Percentiles rank a stretch among this genome's conserved stretches.
Conservation (phyloP, 2,888 invertebrate genomes). For the Heliconius hortense region DNA sequence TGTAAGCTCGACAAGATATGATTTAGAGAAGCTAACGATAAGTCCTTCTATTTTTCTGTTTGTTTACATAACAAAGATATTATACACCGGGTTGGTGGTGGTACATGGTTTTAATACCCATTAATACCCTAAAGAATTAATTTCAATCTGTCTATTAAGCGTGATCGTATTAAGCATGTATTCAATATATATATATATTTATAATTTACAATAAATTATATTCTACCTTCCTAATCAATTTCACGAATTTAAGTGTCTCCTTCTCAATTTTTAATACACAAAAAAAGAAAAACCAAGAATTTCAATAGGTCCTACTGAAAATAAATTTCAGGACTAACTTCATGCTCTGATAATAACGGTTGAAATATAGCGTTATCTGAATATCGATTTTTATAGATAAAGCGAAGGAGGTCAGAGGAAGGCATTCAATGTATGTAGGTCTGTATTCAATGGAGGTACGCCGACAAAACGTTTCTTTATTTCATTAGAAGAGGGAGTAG, state of each 20-base stretch:
- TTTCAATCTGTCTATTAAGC: neutral
- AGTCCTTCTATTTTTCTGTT: too few relatives aligned
- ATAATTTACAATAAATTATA: neutral
- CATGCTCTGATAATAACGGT: constrained; percentile 30
- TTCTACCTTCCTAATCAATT: neutral
- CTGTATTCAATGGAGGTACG: constrained; percentile 50
- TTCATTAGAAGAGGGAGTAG: constrained; percentile 58
- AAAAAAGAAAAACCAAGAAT: neutral
- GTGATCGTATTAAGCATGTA: too few relatives aligned
- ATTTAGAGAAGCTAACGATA: too few relatives aligned
- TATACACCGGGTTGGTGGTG: too few relatives aligned
- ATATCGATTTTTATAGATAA: constrained; percentile 41
- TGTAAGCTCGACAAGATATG: too few relatives aligned
- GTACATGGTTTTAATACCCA: too few relatives aligned
- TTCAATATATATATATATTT: too few relatives aligned
- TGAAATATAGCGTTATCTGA: constrained; percentile 30
- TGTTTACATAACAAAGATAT: too few relatives aligned
- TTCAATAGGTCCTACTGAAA: neutral
- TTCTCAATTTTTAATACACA: neutral
- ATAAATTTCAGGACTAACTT: constrained; percentile 28
- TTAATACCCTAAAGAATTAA: too few relatives aligned
- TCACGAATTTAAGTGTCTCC: neutral
- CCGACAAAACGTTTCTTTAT: constrained; percentile 59
- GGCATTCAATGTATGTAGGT: constrained; percentile 47
- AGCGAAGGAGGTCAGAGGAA: constrained; percentile 40